Conservation (phyloP, 2,113 vertebrate species). For the Dicaeum eximium region DNA sequence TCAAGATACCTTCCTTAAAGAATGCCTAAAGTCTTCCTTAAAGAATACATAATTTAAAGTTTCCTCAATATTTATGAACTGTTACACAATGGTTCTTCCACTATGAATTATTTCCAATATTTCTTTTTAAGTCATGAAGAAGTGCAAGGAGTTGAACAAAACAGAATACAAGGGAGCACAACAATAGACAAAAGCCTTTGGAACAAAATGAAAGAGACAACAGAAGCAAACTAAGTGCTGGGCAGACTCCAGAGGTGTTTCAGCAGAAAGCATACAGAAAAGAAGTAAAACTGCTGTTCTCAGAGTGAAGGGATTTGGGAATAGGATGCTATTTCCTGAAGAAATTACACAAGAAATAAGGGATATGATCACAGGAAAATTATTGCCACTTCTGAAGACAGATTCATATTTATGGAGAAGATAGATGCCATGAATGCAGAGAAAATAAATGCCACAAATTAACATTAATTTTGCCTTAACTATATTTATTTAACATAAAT, state of each 20-base stretch:
- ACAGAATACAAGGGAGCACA: background rate
- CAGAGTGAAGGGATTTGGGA: background rate
- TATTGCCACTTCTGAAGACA: background rate
- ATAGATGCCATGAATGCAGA: background rate
- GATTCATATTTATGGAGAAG: background rate
- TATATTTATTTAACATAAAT: background rate
- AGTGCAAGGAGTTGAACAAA: background rate
- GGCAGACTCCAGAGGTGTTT: conserved; percentile 52
- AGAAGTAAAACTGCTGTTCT: background rate
- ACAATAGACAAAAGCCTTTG: background rate
- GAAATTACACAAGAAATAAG: background rate
- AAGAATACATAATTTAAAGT: background rate
- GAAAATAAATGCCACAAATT: background rate
- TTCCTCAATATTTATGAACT: background rate
- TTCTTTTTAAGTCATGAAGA: background rate
- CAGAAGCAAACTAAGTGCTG: conserved; percentile 19
- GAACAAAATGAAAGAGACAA: background rate
- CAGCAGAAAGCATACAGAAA: background rate
- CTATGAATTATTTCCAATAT: background rate
- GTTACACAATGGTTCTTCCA: background rate
- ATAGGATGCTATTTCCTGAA: background rate
- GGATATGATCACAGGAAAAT: background rate
- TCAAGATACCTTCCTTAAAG: background rate
- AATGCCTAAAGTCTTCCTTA: background rate
- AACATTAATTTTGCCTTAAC: background rate